Conservation (phyloP, 2,888 invertebrate genomes). For the Coenonympha glycerion region DNA sequence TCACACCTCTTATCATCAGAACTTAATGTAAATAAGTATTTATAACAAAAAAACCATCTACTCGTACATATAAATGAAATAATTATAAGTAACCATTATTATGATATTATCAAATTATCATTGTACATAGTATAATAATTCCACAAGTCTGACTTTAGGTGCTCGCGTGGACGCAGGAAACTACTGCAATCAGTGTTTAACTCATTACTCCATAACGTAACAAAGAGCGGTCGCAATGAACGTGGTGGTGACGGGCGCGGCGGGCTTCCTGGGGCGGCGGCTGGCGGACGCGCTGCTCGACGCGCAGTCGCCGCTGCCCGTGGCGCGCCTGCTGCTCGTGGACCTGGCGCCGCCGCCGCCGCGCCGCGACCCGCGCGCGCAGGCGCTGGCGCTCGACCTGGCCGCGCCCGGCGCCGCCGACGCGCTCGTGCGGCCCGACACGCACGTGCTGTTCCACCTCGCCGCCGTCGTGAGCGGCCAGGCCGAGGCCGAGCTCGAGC, state of each 20-base stretch:
- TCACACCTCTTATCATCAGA: too few relatives aligned
- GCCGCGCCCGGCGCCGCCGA: conserved; percentile 31
- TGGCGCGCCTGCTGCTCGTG: conserved; percentile 39
- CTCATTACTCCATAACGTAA: too few relatives aligned
- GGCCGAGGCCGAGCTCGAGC: conserved; percentile 36
- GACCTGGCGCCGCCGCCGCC: conserved; percentile 30
- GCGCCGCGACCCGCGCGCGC: conserved; percentile 38
- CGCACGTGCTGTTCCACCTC: conserved; percentile 35
- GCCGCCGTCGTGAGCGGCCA: conserved; percentile 41
- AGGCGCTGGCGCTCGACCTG: conserved; percentile 36
- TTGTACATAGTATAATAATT: too few relatives aligned
- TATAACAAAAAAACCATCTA: too few relatives aligned
- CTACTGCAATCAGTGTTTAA: too few relatives aligned
- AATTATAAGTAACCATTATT: too few relatives aligned
- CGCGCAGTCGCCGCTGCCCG: conserved; percentile 33
- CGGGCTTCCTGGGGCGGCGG: conserved; percentile 49
- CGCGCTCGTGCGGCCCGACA: conserved; percentile 35
- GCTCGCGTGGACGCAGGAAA: too few relatives aligned
- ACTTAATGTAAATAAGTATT: too few relatives aligned
- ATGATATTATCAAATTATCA: too few relatives aligned
- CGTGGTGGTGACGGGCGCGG: conserved; percentile 55
- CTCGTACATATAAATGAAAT: too few relatives aligned
- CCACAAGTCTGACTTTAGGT: too few relatives aligned
- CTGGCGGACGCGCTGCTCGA: conserved; percentile 41
- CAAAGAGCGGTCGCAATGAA: conserved; percentile 36